A percentile compares a stretch with the other conserved stretches of the same genome.
phyloP scores from a whole-genome alignment of 2,113 vertebrate genomes.

The Probosciger aterrimus region DNA sequence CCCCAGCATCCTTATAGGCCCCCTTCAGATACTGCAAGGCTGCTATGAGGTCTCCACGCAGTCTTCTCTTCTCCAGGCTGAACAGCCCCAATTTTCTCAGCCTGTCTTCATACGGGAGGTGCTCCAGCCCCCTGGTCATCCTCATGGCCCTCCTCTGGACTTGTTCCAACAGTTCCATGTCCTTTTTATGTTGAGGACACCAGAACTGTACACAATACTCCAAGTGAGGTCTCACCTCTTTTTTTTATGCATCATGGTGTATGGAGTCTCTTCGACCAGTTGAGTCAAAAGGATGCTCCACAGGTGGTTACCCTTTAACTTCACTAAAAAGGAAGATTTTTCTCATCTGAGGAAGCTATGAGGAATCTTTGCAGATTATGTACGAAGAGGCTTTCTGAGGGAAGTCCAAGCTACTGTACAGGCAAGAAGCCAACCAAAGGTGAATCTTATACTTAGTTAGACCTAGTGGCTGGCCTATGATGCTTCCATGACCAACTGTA shows the following conservation, averaged over 20 bases:
- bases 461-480: neutral
- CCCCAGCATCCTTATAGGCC: no score
- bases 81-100: no score
- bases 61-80: no score
- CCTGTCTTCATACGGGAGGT: no score
- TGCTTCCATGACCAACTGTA: neutral
- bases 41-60: no score
- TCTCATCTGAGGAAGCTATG: neutral
- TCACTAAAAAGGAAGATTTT: neutral
- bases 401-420: neutral
- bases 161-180: no score
- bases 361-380: neutral
- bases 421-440: neutral
- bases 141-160: no score
- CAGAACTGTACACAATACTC: no score
- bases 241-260: rapidly evolving
- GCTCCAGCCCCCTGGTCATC: no score
- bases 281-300: neutral
- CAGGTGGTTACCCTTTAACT: neutral
- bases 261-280: neutral
- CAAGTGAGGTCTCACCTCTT: no score
- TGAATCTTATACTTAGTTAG: neutral
- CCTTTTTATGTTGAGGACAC: no score
- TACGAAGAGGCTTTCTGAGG: neutral
- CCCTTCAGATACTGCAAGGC: no score